Evolutionary conservation across 1,140 invertebrate species (phyloP), one percentile per base, ranked within the genome.

Genomic region (Proctacanthus coquilletti): DNA sequence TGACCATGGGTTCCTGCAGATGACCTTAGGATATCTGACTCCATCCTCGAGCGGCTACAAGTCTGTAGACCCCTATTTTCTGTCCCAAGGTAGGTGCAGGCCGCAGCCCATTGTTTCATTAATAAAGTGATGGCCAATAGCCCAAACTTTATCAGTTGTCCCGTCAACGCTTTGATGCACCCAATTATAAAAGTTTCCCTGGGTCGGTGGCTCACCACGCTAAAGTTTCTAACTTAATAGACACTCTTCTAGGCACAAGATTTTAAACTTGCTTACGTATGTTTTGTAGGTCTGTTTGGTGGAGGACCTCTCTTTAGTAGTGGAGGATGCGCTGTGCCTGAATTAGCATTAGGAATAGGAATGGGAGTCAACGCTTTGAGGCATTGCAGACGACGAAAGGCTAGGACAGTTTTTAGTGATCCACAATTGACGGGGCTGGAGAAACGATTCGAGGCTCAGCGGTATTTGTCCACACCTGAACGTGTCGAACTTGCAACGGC

Each of bases 391-490:
- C 71, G 91, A 50, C 68, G 91, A 45, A 96, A 95, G 68, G 91
- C 91, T 0, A 68, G 95, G 34, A 98, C 95, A 0, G 95, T 98
- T 2, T 98, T 98, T 65, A 96, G 91, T 36, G 95, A 98, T 57
- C 85, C 92, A 15, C 92, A 96, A 60, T 62, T 96, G 25, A 91
- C 88, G 38, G 91, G 91, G 31, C 62, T 94, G 40, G 94, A 98
- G 59, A 89, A 94, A 51, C 71, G 91, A 20, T 98, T 98, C 56
- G 91, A 96, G 50, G 77, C 78, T 0, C 93, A 98, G 57, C 76
- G 93, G 11, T 98, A 99, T 63, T 69, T 98, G 10, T 95, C 89
- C 5, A 98, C 94, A 0, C 92, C 93, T 0, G 95, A 99, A 55
- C 63, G 95, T 33, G 85, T 97, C 5, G 92, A 97, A 53, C 62